phyloP scores from a whole-genome alignment of 1,140 invertebrate genomes.

The Polypedilum pembai region DNA sequence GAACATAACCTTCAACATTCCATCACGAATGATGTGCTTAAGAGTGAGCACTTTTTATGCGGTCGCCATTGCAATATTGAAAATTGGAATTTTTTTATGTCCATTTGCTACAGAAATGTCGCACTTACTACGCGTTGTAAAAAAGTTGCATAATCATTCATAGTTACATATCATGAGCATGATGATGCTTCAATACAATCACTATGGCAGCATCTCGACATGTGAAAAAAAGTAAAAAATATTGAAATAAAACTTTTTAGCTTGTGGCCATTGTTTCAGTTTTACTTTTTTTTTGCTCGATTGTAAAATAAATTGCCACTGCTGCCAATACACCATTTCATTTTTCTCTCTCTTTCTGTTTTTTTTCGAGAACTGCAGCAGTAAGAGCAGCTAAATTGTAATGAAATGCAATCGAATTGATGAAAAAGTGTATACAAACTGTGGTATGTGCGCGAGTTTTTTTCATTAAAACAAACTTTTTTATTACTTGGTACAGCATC shows the following conservation, averaged over 20 bases:
- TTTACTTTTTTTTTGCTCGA: neutral
- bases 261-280: neutral
- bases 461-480: constrained; percentile 22
- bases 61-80: neutral
- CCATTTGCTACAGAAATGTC: neutral
- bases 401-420: constrained; percentile 25
- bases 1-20: neutral
- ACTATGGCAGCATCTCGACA: neutral
- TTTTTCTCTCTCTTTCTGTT: neutral
- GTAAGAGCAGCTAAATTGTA: neutral
- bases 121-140: neutral
- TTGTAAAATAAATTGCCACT: constrained; percentile 13
- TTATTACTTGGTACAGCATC: neutral
- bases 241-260: constrained; percentile 8
- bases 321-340: neutral
- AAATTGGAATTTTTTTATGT: constrained; percentile 2
- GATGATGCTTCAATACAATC: neutral
- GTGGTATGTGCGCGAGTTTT: neutral
- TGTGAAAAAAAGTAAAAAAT: neutral
- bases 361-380: neutral
- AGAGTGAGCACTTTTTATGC: neutral
- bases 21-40: too few species aligned
- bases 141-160: constrained; percentile 6
- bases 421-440: neutral
- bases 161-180: neutral